Conservation (phyloP, 2,888 invertebrate genomes). For the Agrenia bidenticulata region DNA sequence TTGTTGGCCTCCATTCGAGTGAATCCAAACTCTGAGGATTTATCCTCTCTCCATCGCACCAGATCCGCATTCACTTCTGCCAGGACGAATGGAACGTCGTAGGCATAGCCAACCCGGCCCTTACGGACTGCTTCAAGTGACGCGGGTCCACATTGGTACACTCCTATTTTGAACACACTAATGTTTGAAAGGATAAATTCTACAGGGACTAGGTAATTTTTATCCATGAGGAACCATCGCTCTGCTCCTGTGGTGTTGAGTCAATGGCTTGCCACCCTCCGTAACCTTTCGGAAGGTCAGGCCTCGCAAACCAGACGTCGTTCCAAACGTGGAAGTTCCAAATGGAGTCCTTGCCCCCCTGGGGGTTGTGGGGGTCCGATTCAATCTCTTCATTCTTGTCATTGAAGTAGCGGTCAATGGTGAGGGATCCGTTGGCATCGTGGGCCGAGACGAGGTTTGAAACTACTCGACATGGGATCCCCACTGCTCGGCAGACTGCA, state of each 20-base stretch:
- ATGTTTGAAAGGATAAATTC: no score
- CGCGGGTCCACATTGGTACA: constrained; percentile 77
- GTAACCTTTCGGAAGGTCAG: constrained; percentile 69
- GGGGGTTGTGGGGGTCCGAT: constrained; percentile 67
- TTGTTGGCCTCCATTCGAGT: constrained; percentile 45
- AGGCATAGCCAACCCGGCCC: constrained; percentile 72
- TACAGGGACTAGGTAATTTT: no score
- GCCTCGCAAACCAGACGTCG: constrained; percentile 81
- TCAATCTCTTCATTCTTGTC: constrained; percentile 66
- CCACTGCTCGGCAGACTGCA: constrained; percentile 71
- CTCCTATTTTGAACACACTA: constrained; percentile 56
- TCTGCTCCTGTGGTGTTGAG: constrained; percentile 79
- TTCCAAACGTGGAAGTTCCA: constrained; percentile 92
- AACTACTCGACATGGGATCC: constrained; percentile 77
- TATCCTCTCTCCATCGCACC: constrained; percentile 65
- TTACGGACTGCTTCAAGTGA: constrained; percentile 74
- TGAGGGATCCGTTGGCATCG: constrained; percentile 75
- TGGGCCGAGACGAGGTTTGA: constrained; percentile 83
- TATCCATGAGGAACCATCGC: constrained; percentile 58
- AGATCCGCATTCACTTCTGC: constrained; percentile 82
- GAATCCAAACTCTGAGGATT: constrained; percentile 43
- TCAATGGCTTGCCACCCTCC: constrained; percentile 91
- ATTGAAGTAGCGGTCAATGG: constrained; percentile 76
- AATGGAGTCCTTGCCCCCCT: constrained; percentile 69
- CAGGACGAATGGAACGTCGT: constrained; percentile 75